Evolutionary conservation across 1,140 invertebrate species (phyloP).

Genomic region (Neodiprion lecontei): DNA sequence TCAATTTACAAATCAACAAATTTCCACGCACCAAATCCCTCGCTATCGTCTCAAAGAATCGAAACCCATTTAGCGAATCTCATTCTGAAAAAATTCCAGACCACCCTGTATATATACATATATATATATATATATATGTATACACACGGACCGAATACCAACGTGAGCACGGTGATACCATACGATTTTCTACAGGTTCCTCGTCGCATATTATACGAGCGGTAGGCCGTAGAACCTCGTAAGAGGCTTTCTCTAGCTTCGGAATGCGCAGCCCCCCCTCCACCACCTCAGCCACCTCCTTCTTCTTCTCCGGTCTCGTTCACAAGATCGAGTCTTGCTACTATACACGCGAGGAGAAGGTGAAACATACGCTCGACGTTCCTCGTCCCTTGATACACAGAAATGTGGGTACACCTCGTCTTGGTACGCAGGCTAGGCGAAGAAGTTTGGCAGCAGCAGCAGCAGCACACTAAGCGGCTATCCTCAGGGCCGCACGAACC

Average conservation of each 20-base stretch:
- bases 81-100: not conserved
- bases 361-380: not conserved
- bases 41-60: not conserved
- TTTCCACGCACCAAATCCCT: too few relatives aligned
- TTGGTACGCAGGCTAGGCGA: not conserved
- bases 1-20: too few relatives aligned
- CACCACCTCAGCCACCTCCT: not conserved
- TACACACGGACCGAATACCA: not conserved
- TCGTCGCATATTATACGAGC: too few relatives aligned
- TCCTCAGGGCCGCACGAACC: too few relatives aligned
- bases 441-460: not conserved
- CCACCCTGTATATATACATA: not conserved
- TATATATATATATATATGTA: not conserved
- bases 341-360: not conserved
- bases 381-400: not conserved
- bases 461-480: not conserved
- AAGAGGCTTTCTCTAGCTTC: constrained; percentile 15
- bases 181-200: not conserved
- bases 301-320: not conserved
- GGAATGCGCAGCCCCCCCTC: not conserved
- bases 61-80: not conserved
- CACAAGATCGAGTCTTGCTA: not conserved
- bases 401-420: not conserved
- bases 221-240: not conserved
- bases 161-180: not conserved